A percentile compares a stretch with the other conserved stretches of the same genome.
Evolutionary conservation across 1,140 invertebrate genomes (phyloP).

Genomic region (Acromyrmex heyeri): DNA sequence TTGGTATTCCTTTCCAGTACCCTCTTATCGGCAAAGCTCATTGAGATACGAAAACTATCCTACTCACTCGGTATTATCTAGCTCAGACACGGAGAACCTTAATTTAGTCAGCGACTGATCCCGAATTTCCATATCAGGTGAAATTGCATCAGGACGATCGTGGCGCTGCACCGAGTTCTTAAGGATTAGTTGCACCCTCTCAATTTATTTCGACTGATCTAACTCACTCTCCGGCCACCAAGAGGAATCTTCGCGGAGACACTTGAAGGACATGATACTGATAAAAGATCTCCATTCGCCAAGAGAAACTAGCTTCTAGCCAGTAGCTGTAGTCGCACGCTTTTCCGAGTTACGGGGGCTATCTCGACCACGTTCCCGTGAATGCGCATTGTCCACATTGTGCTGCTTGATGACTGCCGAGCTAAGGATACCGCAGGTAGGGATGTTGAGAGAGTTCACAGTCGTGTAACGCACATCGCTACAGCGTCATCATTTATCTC

Average conservation of each 20-base stretch:
- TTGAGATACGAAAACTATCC: conserved; percentile 28
- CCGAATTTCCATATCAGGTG: conserved; percentile 25
- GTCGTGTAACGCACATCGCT: conserved; percentile 15
- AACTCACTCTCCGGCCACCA: conserved; percentile 21
- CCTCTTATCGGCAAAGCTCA: background rate
- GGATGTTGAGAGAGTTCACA: conserved; percentile 15
- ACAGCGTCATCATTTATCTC: conserved; percentile 47
- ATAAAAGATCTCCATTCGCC: conserved; percentile 64
- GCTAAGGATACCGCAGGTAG: conserved; percentile 45
- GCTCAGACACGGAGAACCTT: conserved; percentile 1
- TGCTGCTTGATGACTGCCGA: conserved; percentile 36
- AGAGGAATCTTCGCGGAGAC: conserved; percentile 55
- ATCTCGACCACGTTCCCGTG: conserved; percentile 34
- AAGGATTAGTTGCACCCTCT: conserved; percentile 57
- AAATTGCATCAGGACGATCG: background rate
- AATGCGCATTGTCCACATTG: conserved; percentile 59
- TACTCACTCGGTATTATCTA: background rate
- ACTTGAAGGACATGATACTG: conserved; percentile 65
- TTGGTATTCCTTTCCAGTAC: background rate
- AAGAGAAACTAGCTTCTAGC: conserved; percentile 12
- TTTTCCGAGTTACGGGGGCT: background rate
- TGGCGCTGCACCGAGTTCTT: background rate
- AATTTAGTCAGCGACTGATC: conserved; percentile 53
- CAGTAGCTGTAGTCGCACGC: background rate
- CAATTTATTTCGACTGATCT: conserved; percentile 57